Conservation (phyloP, 2,888 invertebrate genomes). For the Volucella bombylans region DNA sequence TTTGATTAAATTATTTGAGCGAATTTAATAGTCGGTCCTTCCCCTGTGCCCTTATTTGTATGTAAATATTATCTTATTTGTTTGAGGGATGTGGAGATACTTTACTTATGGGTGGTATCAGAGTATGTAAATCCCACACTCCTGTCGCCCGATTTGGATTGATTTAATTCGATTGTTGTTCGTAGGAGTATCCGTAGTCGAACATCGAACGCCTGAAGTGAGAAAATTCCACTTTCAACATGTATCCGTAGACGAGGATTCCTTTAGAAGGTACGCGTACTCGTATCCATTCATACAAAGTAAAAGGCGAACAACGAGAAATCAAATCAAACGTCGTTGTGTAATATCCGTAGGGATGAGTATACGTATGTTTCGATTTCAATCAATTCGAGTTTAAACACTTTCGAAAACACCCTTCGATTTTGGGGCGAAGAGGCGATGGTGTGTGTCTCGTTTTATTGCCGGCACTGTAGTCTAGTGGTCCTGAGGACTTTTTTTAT, state of each 20-base stretch:
- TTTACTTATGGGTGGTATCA: too few species aligned
- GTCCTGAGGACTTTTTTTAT: constrained; percentile 47
- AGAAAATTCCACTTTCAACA: constrained; percentile 48
- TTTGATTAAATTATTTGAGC: constrained; percentile 74
- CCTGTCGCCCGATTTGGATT: constrained; percentile 1
- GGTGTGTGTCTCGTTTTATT: constrained; percentile 52
- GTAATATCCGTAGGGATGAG: constrained; percentile 7
- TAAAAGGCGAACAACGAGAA: constrained; percentile 28
- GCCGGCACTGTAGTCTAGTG: constrained; percentile 24
- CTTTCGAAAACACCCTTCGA: constrained; percentile 47
- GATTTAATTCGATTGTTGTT: constrained; percentile 39
- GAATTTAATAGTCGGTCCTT: constrained; percentile 63
- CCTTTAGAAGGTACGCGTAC: constrained; percentile 40
- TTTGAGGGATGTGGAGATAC: constrained; percentile 26
- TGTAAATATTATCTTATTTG: constrained; percentile 71
- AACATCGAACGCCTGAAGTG: constrained; percentile 65
- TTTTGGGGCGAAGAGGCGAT: not conserved
- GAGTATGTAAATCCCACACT: constrained; percentile 9
- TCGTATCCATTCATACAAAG: constrained; percentile 3
- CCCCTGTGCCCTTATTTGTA: constrained; percentile 70
- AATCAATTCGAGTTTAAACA: constrained; percentile 72
- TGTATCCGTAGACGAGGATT: constrained; percentile 31
- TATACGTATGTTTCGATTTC: constrained; percentile 67
- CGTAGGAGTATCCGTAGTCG: too few species aligned
- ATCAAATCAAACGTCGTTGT: constrained; percentile 65